A percentile compares a stretch with the other conserved stretches of the same genome.
These are phyloP conservation scores for Drosophila biarmipes DNA, from an alignment of 1,140 invertebrate genomes.

Conservation along the genomic window DNA sequence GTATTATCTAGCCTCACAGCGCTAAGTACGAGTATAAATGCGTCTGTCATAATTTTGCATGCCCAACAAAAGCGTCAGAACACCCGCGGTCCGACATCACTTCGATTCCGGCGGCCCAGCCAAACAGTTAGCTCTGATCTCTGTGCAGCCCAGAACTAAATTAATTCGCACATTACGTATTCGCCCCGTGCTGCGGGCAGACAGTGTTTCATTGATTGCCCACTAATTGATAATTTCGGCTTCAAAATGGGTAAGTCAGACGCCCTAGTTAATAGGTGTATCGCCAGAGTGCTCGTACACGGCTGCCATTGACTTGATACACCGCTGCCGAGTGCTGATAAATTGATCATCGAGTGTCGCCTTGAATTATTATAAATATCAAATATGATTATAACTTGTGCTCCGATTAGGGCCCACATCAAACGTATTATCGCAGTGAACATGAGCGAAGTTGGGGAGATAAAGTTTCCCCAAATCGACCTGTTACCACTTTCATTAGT, in stretches of 20 bases:
- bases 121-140: constrained; percentile 48
- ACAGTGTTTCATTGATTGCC: constrained; percentile 33
- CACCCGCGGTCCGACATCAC: constrained; percentile 47
- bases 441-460: constrained; percentile 7
- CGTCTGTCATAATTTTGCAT: constrained; percentile 59
- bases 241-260: constrained; percentile 65
- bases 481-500: constrained; percentile 9
- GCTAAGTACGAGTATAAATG: constrained; percentile 47
- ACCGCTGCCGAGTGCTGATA: constrained; percentile 19
- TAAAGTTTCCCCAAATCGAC: constrained; percentile 6
- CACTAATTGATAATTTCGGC: constrained; percentile 54
- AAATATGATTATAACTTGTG: constrained; percentile 34
- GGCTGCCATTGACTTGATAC: constrained; percentile 8
- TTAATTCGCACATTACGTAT: constrained; percentile 22
- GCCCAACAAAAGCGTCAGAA: constrained; percentile 53
- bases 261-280: constrained; percentile 22
- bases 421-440: constrained; percentile 25
- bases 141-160: constrained; percentile 1
- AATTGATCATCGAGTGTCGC: constrained; percentile 31
- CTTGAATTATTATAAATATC: constrained; percentile 50
- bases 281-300: constrained; percentile 1
- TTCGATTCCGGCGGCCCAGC: constrained; percentile 39
- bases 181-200: constrained; percentile 1
- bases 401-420: constrained; percentile 14
- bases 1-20: constrained; percentile 60